A percentile compares a stretch with the other conserved stretches of the same genome.
phyloP scores from a whole-genome alignment of 1,140 invertebrate genomes.

The Drosophila sturtevanti region DNA sequence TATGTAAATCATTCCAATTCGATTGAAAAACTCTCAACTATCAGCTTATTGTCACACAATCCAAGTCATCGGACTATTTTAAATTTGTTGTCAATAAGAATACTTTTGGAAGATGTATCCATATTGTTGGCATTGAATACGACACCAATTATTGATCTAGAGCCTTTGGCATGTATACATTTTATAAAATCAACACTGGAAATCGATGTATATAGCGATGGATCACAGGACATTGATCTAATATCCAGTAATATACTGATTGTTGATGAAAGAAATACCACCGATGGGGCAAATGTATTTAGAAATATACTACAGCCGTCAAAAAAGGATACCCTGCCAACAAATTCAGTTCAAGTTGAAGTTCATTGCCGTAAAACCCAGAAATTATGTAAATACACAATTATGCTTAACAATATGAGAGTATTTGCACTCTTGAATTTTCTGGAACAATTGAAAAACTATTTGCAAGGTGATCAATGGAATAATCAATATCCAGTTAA shows the following conservation, averaged over 20 bases:
- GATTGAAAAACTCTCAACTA: constrained; percentile 62
- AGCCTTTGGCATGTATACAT: constrained; percentile 92
- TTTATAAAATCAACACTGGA: constrained; percentile 95
- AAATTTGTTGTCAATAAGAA: constrained; percentile 84
- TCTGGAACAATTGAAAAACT: constrained; percentile 93
- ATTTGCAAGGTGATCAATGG: constrained; percentile 85
- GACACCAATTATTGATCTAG: constrained; percentile 56
- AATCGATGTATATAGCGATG: constrained; percentile 93
- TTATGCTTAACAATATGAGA: constrained; percentile 97
- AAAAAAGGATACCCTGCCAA: constrained; percentile 83
- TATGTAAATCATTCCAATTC: constrained; percentile 70
- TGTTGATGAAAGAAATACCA: constrained; percentile 86
- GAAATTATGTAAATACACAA: constrained; percentile 92
- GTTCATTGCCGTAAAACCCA: constrained; percentile 90
- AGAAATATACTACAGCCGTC: constrained; percentile 92
- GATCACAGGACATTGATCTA: constrained; percentile 95
- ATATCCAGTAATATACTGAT: constrained; percentile 96
- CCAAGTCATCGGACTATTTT: not conserved
- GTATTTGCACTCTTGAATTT: constrained; percentile 97
- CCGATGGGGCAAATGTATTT: constrained; percentile 90
- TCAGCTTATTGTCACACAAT: constrained; percentile 43
- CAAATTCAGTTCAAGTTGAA: constrained; percentile 91
- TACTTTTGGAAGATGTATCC: constrained; percentile 95
- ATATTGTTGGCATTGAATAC: constrained; percentile 86
- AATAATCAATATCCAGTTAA: not conserved